Base-by-base conservation (phyloP, 2,888 invertebrate genomes). In the Pandemis heparana region DNA sequence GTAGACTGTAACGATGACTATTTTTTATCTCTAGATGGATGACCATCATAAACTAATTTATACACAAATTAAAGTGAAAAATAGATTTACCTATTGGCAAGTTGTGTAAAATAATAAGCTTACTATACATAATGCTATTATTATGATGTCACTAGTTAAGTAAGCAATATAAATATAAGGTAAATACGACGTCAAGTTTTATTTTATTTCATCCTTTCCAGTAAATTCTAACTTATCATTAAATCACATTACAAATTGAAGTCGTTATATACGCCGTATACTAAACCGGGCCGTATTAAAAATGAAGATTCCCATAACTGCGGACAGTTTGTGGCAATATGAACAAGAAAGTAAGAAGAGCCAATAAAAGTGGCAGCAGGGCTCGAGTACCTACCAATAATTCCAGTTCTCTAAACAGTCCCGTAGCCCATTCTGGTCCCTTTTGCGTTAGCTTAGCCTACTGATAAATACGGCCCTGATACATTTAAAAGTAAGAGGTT, bases 91-190 rank as follows among this genome's bases (percentile, higher is more conserved):
- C 87, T 91, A 94, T 94, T 90, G 92, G 92, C 92, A 90, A 92
- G 89, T 90, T 93, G 92, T 94, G 93, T 94, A 94, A 93, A 92
- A 92, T 94, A 94, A 92, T 94, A 94, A 92, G 92, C 92, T 93
- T 94, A 93, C 89, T 89, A 90, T 74, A 74, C 69, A 74, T 93
- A 92, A 91, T 92, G 90, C 92, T 94, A 93, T 91, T 94, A 93
- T 91, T 92, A 94, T 91, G 88, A 92, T 94, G 94, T 94, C 94
- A 93, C 93, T 94, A 94, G 93, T 94, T 94, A 94, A 90, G 92
- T 94, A 94, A 95, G 94, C 94, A 94, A 94, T 94, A 93, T 94
- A 94, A 94, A 93, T 92, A 92, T 94, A 94, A 94, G 94, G 86
- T 92, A 86, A 79, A 86, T 85, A 92, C 89, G 89, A 92, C 84